phyloP scores from a whole-genome alignment of 2,888 invertebrate genomes.

The Heliconius cydno region DNA sequence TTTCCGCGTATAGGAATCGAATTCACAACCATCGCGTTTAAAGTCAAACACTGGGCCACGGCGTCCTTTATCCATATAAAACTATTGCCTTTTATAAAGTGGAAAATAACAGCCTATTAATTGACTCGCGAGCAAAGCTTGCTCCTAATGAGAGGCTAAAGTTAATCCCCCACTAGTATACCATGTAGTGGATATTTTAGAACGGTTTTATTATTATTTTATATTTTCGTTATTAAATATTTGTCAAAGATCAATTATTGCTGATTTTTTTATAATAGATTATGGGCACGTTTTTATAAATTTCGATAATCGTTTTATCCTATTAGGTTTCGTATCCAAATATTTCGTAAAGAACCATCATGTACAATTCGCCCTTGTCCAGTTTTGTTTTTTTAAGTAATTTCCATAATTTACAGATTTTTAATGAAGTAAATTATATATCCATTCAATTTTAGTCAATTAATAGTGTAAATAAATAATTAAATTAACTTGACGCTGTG shows the following conservation, averaged over 20 bases:
- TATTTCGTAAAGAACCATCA: no score
- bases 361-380: no score
- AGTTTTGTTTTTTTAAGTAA: no score
- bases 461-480: no score
- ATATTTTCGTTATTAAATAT: constrained; percentile 8
- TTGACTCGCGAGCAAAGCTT: constrained; percentile 16
- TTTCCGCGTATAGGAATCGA: background rate
- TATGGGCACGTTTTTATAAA: no score
- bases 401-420: no score
- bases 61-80: background rate
- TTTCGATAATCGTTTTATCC: no score
- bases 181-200: constrained; percentile 3
- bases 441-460: no score
- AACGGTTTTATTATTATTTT: background rate
- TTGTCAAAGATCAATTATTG: background rate
- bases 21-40: background rate
- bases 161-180: constrained; percentile 18
- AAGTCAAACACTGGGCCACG: background rate
- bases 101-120: constrained; percentile 9
- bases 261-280: no score
- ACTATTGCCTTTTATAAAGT: constrained; percentile 14
- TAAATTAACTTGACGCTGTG: no score
- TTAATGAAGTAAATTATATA: no score
- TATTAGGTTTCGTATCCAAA: no score
- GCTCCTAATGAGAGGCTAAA: constrained; percentile 11